These are phyloP conservation scores for Colistium nudipinnis DNA, from an alignment of 2,113 vertebrate species.

Conservation along the genomic window DNA sequence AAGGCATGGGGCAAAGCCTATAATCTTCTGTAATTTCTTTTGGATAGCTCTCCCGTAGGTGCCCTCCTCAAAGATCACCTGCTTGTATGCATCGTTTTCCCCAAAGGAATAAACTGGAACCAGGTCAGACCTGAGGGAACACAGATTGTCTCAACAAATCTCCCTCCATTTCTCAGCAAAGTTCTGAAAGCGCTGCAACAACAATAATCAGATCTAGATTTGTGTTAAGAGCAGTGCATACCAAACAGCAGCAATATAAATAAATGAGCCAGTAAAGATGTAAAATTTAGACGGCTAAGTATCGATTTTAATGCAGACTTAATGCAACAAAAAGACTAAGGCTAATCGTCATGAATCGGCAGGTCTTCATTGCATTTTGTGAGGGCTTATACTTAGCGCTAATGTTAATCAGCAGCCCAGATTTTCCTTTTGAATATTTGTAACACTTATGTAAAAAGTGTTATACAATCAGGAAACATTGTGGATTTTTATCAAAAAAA, in stretches of 20 bases:
- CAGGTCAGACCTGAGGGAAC: slow-evolving; percentile 86
- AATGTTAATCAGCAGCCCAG: no score
- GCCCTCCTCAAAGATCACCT: slow-evolving; percentile 92
- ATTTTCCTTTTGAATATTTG: no score
- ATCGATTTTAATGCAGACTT: no score
- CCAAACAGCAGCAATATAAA: neutral
- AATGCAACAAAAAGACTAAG: no score
- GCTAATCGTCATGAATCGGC: no score
- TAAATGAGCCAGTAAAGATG: neutral
- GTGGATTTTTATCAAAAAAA: neutral
- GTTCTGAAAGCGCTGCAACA: neutral
- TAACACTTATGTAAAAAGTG: slow-evolving; percentile 3
- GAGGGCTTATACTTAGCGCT: no score
- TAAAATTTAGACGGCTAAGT: neutral
- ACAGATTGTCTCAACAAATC: slow-evolving; percentile 7
- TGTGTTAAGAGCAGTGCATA: neutral
- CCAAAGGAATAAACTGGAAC: slow-evolving; percentile 96
- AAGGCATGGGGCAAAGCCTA: slow-evolving; percentile 94
- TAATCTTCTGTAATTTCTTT: slow-evolving; percentile 90
- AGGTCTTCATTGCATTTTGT: no score
- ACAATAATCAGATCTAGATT: no score
- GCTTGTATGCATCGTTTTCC: slow-evolving; percentile 94
- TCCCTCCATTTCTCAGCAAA: no score
- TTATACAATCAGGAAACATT: slow-evolving; percentile 3
- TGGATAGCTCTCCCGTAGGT: slow-evolving; percentile 88